Conservation (phyloP, 2,888 invertebrate species). For the Agapostemon virescens region DNA sequence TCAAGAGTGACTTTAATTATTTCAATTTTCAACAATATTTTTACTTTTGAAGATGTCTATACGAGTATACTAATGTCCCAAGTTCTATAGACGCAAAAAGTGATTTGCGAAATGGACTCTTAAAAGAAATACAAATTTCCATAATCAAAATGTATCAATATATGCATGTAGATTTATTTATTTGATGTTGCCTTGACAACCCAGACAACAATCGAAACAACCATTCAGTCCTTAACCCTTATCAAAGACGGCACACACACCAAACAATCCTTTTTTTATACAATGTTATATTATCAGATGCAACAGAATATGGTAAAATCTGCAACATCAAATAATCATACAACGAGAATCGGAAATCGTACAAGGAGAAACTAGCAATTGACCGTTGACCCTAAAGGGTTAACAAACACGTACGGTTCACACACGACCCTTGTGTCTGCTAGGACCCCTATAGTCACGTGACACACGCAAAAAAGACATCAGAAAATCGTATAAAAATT, state of each 20-base stretch:
- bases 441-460: not conserved
- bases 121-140: not conserved
- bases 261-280: too few species aligned
- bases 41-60: not conserved
- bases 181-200: not conserved
- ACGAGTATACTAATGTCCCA: not conserved
- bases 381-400: not conserved
- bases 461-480: not conserved
- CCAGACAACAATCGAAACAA: not conserved
- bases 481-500: conserved; percentile 19
- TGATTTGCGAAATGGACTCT: too few species aligned
- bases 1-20: not conserved
- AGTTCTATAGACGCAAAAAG: too few species aligned
- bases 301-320: not conserved
- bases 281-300: not conserved
- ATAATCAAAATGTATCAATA: not conserved
- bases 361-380: not conserved
- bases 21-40: not conserved
- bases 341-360: too few species aligned
- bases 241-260: too few species aligned
- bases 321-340: not conserved
- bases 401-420: not conserved
- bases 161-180: not conserved
- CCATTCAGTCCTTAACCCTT: not conserved
- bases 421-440: not conserved